phyloP scores from a whole-genome alignment of 2,888 invertebrate species.

The Thymelicus lineola region DNA sequence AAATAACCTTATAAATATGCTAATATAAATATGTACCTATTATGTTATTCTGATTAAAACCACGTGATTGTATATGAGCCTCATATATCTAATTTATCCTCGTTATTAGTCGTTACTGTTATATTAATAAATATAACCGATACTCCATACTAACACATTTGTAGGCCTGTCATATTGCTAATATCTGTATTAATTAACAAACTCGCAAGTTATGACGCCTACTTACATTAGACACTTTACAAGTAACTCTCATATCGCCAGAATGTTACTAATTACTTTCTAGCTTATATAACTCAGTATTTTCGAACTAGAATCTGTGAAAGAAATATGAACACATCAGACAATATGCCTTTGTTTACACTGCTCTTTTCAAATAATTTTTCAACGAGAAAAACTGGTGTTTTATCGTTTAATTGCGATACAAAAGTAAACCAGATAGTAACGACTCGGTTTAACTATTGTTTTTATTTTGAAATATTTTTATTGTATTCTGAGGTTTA shows the following conservation, averaged over 20 bases:
- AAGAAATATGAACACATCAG: background rate
- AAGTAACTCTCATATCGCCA: too few relatives aligned
- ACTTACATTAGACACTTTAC: background rate
- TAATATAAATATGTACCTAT: too few relatives aligned
- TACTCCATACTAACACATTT: background rate
- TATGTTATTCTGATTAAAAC: too few relatives aligned
- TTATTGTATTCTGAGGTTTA: too few relatives aligned
- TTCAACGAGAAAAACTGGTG: background rate
- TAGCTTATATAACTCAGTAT: background rate
- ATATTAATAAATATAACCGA: too few relatives aligned
- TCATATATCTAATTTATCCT: too few relatives aligned
- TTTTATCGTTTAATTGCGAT: conserved; percentile 2
- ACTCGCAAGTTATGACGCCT: conserved; percentile 7
- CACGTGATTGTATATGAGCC: too few relatives aligned
- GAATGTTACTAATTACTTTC: too few relatives aligned
- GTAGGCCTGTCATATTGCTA: conserved; percentile 13
- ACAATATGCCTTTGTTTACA: conserved; percentile 5
- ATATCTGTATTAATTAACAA: conserved; percentile 24
- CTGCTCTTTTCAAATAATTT: background rate
- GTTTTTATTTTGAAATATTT: too few relatives aligned
- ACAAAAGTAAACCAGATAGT: background rate
- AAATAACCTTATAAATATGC: too few relatives aligned
- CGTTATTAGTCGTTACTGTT: too few relatives aligned
- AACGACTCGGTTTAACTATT: background rate
- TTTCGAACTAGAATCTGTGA: background rate